Base-by-base conservation (phyloP, 2,113 vertebrate genomes). In the Pollimyrus isidori region DNA sequence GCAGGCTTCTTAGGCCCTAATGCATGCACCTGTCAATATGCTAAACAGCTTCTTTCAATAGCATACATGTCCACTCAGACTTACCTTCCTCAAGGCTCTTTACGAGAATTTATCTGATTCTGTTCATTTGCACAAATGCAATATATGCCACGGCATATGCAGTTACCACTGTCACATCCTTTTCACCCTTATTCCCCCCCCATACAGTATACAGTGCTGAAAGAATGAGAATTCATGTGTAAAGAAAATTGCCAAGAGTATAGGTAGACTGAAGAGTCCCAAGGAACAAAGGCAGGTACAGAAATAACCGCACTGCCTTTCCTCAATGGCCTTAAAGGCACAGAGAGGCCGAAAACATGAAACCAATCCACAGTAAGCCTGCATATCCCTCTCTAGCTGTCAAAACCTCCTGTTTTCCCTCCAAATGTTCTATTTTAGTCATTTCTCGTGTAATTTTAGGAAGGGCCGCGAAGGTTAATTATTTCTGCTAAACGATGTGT, bases 161-260 rank as follows among this genome's bases (percentile, higher is more conserved):
- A 17, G 11, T 30, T 80, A 42, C 17, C 30, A 19, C 35, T 42
- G 6, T 80, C 5, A 26, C 35, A 80, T 42, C 73, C 19, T 19
- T 80, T 89, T 52, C 39, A 91, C 91, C 91, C 91, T 89, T 91
- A 91, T 92, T 15, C 90, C 50, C 52, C 91, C 91, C 91, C 91
- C 93, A 1, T 7, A 1, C 46, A 93, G 93, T 93, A 93, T 93
- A 92, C 93, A 93, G 92, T 48, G 88, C 87, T 91, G 87, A 92
- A 91, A 88, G 92, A 91, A 92, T 89, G 90, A 92, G 92, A 91
- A 52, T 90, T 85, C 45, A 23, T 45, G 23, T 42, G 45, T 19
- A 86, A 86, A 50, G 49, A 52, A 35, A 86, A 49, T 13, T 84
- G 82, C 42, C 82, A 23, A 3, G 80, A 39, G 35, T 48, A 45